Conservation (phyloP, 1,140 invertebrate species). For the Hypothenemus hampei region DNA sequence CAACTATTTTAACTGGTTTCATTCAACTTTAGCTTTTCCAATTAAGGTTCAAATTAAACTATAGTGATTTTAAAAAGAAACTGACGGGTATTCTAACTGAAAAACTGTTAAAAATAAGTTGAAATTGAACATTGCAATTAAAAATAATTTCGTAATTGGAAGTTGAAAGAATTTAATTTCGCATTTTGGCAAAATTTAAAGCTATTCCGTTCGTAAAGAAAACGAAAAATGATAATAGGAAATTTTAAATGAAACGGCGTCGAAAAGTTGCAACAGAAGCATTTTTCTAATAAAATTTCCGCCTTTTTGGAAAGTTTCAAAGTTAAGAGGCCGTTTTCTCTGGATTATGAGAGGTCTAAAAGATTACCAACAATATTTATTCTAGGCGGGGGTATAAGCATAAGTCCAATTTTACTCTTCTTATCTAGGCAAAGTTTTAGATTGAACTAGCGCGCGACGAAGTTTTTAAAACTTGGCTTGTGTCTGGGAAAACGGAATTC, state of each 20-base stretch:
- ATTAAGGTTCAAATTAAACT: too few relatives aligned
- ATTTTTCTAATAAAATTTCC: slow-evolving; percentile 12
- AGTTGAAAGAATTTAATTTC: too few relatives aligned
- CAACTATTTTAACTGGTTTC: too few relatives aligned
- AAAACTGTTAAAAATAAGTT: too few relatives aligned
- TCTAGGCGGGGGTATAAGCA: slow-evolving; percentile 2
- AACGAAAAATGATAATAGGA: slow-evolving; percentile 6
- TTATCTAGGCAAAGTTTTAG: slow-evolving; percentile 6
- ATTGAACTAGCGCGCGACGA: slow-evolving; percentile 5
- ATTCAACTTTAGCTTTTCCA: too few relatives aligned
- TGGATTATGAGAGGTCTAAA: slow-evolving; percentile 9
- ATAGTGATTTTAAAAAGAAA: too few relatives aligned
- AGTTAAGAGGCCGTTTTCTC: slow-evolving; percentile 8
- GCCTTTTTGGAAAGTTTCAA: slow-evolving; percentile 3
- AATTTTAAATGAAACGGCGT: slow-evolving; percentile 11
- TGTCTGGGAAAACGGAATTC: background rate
- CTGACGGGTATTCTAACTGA: too few relatives aligned
- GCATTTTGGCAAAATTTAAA: too few relatives aligned
- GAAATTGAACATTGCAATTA: too few relatives aligned
- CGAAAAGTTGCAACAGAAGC: slow-evolving; percentile 11
- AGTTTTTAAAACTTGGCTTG: background rate
- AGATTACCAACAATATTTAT: slow-evolving; percentile 13
- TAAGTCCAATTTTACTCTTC: slow-evolving; percentile 10
- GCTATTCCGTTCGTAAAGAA: background rate
- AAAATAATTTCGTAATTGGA: too few relatives aligned